Conservation (phyloP, 2,113 vertebrate species). For the Mystacornis crossleyi region DNA sequence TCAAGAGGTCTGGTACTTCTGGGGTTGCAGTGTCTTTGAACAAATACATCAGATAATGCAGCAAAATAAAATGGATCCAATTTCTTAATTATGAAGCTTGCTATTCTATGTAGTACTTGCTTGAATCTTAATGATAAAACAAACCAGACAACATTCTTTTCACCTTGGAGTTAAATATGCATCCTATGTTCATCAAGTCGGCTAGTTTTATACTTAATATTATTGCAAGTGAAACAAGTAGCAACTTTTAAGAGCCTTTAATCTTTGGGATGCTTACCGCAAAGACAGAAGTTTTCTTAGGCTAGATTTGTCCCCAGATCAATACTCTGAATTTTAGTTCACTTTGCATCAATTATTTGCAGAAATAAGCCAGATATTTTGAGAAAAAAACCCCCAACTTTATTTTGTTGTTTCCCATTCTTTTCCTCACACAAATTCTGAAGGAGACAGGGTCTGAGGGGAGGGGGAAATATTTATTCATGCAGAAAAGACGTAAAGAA, state of each 20-base stretch:
- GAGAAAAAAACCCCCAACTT: not conserved
- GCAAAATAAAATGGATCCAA: not conserved
- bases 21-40: not conserved
- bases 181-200: not conserved
- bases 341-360: not conserved
- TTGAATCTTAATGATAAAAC: not conserved
- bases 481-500: not conserved
- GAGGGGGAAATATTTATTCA: accelerated
- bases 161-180: not conserved
- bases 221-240: not conserved
- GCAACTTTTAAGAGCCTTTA: not conserved
- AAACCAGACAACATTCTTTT: not conserved
- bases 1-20: not conserved
- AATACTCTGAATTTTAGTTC: not conserved
- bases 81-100: not conserved
- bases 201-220: not conserved
- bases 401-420: not conserved
- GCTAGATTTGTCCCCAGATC: not conserved
- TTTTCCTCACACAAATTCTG: accelerated
- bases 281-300: not conserved
- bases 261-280: not conserved
- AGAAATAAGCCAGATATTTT: not conserved
- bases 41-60: not conserved
- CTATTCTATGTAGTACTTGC: not conserved
- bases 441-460: not conserved